phyloP scores from a whole-genome alignment of 2,113 vertebrate genomes.

The Ailurus styani region DNA sequence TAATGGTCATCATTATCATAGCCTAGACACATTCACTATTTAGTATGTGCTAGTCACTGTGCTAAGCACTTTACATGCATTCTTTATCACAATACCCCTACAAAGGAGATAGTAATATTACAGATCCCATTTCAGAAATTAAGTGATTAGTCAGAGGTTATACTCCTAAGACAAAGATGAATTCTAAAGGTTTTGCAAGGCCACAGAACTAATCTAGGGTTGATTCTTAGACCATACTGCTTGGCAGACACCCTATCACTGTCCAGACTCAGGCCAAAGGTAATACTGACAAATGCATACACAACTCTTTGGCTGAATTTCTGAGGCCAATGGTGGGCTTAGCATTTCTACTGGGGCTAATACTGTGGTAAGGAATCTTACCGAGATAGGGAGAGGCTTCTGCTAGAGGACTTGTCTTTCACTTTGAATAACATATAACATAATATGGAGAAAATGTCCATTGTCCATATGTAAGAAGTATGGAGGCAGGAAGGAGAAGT shows the following conservation, averaged over 20 bases:
- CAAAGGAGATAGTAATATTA: neutral
- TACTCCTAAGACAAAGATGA: neutral
- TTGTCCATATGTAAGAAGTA: neutral
- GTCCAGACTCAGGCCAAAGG: neutral
- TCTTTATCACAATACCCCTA: neutral
- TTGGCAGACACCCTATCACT: neutral
- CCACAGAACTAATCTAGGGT: neutral
- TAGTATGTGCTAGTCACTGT: neutral
- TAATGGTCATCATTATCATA: neutral
- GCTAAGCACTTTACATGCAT: neutral
- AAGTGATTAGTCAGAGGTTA: neutral
- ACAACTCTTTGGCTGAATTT: neutral
- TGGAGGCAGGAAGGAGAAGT: neutral
- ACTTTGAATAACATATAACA: neutral
- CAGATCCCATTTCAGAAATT: neutral
- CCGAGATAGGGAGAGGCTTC: neutral
- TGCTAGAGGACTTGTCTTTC: neutral
- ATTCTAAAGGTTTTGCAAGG: neutral
- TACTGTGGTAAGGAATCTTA: neutral
- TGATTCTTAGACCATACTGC: neutral
- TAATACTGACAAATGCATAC: neutral
- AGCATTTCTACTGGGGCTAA: neutral
- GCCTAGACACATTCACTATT: neutral
- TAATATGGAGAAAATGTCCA: neutral
- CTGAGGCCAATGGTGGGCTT: neutral